Evolutionary conservation across 2,113 vertebrate genomes (phyloP), one percentile per base, ranked within the genome.

Genomic region (Alligator mississippiensis): DNA sequence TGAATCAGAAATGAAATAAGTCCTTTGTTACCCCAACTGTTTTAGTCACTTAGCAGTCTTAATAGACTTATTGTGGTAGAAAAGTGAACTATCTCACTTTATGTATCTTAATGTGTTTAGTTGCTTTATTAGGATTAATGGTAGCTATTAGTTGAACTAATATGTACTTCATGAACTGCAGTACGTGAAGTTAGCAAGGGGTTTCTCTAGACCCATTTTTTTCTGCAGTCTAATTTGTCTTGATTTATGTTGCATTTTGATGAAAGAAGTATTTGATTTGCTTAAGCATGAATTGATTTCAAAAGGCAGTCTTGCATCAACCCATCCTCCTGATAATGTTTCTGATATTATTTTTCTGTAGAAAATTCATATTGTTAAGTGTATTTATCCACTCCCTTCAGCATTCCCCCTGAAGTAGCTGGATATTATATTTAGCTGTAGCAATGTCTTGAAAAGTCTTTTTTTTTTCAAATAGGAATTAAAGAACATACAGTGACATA

Each of bases 201-300:
- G 24, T 82, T 92, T 94, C 89, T 83, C 24, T 60, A 30, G 83
- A 57, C 60, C 13, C 4, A 18, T 85, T 96, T 90, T 82, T 4
- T 64, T 63, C 24, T 81, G n/a, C 27, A 85, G 81, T 85, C 60
- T 88, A 30, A 82, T 91, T 92, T 92, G 6, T 11, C 92, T 89
- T 90, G 63, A 28, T 47, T 64, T 66, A 72, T 9, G 47, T 84
- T 91, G 77, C 58, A 72, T n/a, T 87, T 70, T 86, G 47, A 82
- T 84, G 34, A 80, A 84, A 78, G 80, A 82, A 88, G 5, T 4
- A 84, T 93, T 90, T 82, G 30, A 61, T 11, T 96, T 61, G 25
- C 3, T 59, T 38, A 77, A 16, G 11, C 15, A 87, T 79, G 28
- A 7, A 90, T 1, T 30, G 72, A 82, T 85, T 90, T 91, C 72